Evolutionary conservation across 2,888 invertebrate species (phyloP), one percentile per base, ranked within the genome.

Genomic region (Catocala nupta): DNA sequence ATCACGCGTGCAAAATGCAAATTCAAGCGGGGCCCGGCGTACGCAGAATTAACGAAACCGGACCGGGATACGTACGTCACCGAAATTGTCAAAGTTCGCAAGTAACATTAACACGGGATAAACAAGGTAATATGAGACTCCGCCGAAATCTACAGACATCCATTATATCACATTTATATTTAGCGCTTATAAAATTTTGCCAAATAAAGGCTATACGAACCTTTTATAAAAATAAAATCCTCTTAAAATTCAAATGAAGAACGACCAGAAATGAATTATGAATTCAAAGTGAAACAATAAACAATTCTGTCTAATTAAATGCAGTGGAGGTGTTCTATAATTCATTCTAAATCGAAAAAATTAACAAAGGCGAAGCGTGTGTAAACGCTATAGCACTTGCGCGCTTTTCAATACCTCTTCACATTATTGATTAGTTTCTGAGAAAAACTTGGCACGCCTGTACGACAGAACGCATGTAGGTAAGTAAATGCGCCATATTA

Each of bases 1-100:
- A 94, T 94, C 94, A 94, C 94, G 91, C 91, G 93, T 93, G 92
- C 93, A 94, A 94, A 94, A 94, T 94, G 94, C 94, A 94, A 94
- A 94, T 94, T 92, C 89, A 75, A 81, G 75, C 84, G 84, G 87
- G 84, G 81, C 67, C 83, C 78, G 81, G 82, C 80, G 87, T 88
- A 90, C 90, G 91, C 89, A 87, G 90, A 88, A 91, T 92, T 92
- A 93, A 90, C 92, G 89, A 87, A 91, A 88, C 81, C 78, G 83
- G 82, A 81, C 83, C 80, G 75, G 82, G 77, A 79, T 79, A 81
- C 76, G 81, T 84, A 83, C 89, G 86, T 93, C 92, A 90, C 84
- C 83, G 81, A 90, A 89, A 93, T 92, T 92, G 88, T 87, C 91
- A 91, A 93, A 93, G 88, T 92, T 93, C 80, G 82, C 81, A 83